Conservation (phyloP, 2,797 vertebrate species). For the Passerculus sandwichensis region DNA sequence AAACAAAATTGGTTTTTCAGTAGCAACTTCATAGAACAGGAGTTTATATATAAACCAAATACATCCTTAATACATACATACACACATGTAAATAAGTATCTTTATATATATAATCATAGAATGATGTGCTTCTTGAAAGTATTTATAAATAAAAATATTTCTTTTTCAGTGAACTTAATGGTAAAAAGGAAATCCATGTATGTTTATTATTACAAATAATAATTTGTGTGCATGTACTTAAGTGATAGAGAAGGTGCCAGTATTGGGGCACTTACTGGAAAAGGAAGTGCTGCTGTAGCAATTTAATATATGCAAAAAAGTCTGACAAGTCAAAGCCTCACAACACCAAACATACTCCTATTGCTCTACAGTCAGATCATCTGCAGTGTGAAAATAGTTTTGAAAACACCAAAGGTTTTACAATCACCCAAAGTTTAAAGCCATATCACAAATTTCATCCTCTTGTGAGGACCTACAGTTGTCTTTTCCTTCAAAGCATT, state of each 20-base stretch:
- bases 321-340: neutral
- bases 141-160: neutral
- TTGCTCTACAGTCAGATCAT: neutral
- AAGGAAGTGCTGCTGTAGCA: neutral
- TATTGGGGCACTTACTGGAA: neutral
- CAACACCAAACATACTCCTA: neutral
- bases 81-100: rapidly evolving
- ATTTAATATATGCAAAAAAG: neutral
- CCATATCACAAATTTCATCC: neutral
- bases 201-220: neutral
- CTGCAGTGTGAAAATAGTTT: neutral
- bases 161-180: neutral
- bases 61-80: neutral
- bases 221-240: neutral
- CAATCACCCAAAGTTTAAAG: neutral
- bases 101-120: neutral
- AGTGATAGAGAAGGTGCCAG: neutral
- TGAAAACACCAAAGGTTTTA: neutral
- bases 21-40: neutral
- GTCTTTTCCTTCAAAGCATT: neutral
- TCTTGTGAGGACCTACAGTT: neutral
- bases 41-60: neutral
- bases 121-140: neutral
- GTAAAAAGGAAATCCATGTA: neutral
- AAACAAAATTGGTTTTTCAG: neutral